Evolutionary conservation across 2,113 vertebrate genomes (phyloP).

Genomic region (Clarias gariepinus): DNA sequence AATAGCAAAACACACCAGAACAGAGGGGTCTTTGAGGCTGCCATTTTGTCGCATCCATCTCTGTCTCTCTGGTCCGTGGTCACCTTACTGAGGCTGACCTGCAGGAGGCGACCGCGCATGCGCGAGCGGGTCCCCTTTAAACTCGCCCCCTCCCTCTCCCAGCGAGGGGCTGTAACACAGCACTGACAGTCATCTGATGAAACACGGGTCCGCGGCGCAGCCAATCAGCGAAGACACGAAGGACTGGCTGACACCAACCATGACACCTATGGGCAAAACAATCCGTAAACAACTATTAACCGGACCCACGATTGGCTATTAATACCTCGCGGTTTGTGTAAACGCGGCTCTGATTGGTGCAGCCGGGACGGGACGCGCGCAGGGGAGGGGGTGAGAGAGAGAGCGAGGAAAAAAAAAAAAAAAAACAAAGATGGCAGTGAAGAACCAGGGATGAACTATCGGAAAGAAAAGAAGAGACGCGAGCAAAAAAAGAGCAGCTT

Average conservation of each 20-base stretch:
- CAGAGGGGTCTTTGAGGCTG: slow-evolving; percentile 26
- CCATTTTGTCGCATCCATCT: slow-evolving; percentile 68
- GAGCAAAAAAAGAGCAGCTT: slow-evolving; percentile 51
- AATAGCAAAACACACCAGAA: background rate
- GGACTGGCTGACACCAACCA: slow-evolving; percentile 48
- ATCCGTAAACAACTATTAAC: slow-evolving; percentile 50
- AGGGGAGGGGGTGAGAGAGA: slow-evolving; percentile 47
- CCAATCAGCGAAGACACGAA: slow-evolving; percentile 56
- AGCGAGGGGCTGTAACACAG: background rate
- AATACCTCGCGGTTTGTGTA: slow-evolving; percentile 47
- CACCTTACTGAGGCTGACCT: slow-evolving; percentile 67
- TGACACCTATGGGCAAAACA: slow-evolving; percentile 44
- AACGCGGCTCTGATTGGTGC: slow-evolving; percentile 59
- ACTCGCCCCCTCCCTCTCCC: slow-evolving; percentile 13
- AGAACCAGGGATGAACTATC: slow-evolving; percentile 69
- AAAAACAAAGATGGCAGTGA: slow-evolving; percentile 84
- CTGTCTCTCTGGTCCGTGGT: slow-evolving; percentile 65
- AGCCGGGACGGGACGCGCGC: slow-evolving; percentile 50
- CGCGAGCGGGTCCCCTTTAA: slow-evolving; percentile 72
- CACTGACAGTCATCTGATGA: slow-evolving; percentile 70
- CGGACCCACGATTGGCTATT: slow-evolving; percentile 45
- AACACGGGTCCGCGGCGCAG: slow-evolving; percentile 72
- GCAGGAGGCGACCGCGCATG: slow-evolving; percentile 67
- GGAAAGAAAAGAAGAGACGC: slow-evolving; percentile 51
- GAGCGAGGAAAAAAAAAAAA: slow-evolving; percentile 64